Base-by-base conservation (phyloP, 2,888 invertebrate species). In the Meteorus colon region DNA sequence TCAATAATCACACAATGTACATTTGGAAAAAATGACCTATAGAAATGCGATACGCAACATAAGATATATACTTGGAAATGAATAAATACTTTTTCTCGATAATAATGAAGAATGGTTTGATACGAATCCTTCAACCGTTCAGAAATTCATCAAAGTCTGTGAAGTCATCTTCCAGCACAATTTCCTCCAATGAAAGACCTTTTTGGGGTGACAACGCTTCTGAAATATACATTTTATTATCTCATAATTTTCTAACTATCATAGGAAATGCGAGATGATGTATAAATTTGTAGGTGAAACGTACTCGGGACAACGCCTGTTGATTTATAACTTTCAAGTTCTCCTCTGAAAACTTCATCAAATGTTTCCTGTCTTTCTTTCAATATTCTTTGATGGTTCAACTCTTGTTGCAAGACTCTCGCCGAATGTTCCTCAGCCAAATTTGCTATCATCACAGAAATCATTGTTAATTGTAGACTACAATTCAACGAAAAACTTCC, bases 291-390 rank as follows among this genome's bases (percentile, higher is more conserved):
- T 51, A 77, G 48, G 34, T 45, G 14, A 31, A 27, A 86, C 87
- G 84, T 90, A 93, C 93, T 93, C 84, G 93, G 92, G 82, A 94
- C 90, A 55, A 91, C 90, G 74, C 94, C 94, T 59, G 91, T 91
- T 81, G 91, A 91, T 86, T 93, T 94, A 82, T 92, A 94, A 71
- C 92, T 91, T 80, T 92, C 91, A 79, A 95, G 86, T 86, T 95
- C 94, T 82, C 91, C 91, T 85, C 93, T 92, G 84, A 95, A 95
- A 14, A 93, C 94, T 86, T 94, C 93, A 81, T 93, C 93, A 83
- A 94, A 95, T 0, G 93, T 93, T 77, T 92, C 92, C 82, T 94
- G 94, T 45, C 94, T 90, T 84, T 95, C 94, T 81, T 91, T 91
- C 81, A 94, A 90, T 8, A 92, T 86, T 80, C 90, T 89, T 74